Base-by-base conservation (phyloP, 1,140 invertebrate species). In the Drosophila nigromelanica region DNA sequence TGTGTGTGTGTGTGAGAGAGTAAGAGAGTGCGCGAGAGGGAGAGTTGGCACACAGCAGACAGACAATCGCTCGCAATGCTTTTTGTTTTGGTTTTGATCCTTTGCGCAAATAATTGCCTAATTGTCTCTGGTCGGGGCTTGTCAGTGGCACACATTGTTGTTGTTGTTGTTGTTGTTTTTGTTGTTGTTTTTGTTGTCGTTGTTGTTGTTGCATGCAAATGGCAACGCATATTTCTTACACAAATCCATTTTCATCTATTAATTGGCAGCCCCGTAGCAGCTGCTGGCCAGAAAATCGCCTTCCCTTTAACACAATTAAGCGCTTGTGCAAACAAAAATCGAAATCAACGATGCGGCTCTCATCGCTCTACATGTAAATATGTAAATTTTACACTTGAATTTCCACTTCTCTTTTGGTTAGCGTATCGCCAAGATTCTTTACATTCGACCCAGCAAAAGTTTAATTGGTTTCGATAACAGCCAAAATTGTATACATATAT, bases 101-200 rank as follows among this genome's bases (percentile, higher is more conserved):
- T 90, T 90, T 90, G 78, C 89, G 89, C 76, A 90, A 90, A 90
- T 90, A 90, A 90, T 90, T 90, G 82, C 87, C 79, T 90, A 90
- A 90, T 90, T 90, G 82, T 90, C 80, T 87, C 83, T 89, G 81
- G 69, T 80, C 81, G 69, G 63, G 67, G 63, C 72, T 68, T 85
- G 68, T 62, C 62, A 69, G 58, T 69, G 51, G 66, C 71, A 73
- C 51, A 35, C 56, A 73, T 73, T 67, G 70, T 56, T 52, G 61
- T 42, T 50, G 52, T 12, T 40, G 37, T 11, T 45, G 10, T 7
- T 51, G 30, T 45, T 39, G 37, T 21, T 45, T 21, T 27, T 62
- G 21, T 10, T 12, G 50, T n/a, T 42, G 39, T 2, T 42, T 50
- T 11, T 43, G 47, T 12, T 51, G 37, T 8, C 55, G 45, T 27